phyloP scores from a whole-genome alignment of 2,797 vertebrate genomes.

The Myoxocephalus aenaeus region DNA sequence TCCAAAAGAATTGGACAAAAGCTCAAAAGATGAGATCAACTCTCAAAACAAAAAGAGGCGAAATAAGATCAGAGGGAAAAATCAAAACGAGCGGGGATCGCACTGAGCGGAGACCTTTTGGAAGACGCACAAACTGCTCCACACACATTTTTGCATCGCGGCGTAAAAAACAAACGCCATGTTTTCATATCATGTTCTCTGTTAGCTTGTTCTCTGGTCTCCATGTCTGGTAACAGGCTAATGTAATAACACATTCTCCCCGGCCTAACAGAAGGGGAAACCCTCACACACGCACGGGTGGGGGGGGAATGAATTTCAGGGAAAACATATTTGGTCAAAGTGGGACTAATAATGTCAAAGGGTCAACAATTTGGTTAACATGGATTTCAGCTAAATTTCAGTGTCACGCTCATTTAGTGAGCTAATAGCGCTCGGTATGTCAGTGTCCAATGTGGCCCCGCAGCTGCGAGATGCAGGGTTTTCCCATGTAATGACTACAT shows the following conservation, averaged over 20 bases:
- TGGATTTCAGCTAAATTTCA: slow-evolving; percentile 59
- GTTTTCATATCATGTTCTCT: slow-evolving; percentile 35
- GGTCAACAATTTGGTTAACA: slow-evolving; percentile 64
- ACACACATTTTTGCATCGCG: slow-evolving; percentile 29
- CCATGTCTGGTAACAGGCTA: slow-evolving; percentile 30
- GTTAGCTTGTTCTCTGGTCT: slow-evolving; percentile 21
- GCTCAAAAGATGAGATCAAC: slow-evolving; percentile 33
- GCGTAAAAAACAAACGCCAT: slow-evolving; percentile 18
- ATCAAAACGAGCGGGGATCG: slow-evolving; percentile 22
- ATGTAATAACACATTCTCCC: slow-evolving; percentile 21
- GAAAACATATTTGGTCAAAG: slow-evolving; percentile 53
- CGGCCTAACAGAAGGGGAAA: slow-evolving; percentile 28
- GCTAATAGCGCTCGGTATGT: slow-evolving; percentile 45
- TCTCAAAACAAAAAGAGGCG: slow-evolving; percentile 38
- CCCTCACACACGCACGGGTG: slow-evolving; percentile 3
- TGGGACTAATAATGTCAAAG: slow-evolving; percentile 52
- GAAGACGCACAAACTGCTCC: slow-evolving; percentile 26
- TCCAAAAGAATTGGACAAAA: slow-evolving; percentile 41
- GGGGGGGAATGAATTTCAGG: slow-evolving; percentile 7
- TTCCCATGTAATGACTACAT: slow-evolving; percentile 55
- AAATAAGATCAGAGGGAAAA: slow-evolving; percentile 45
- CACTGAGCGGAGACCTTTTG: slow-evolving; percentile 4
- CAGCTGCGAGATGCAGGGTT: slow-evolving; percentile 56
- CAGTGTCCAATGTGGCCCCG: slow-evolving; percentile 55
- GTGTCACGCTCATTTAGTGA: slow-evolving; percentile 53